Evolutionary conservation across 2,113 vertebrate genomes (phyloP).

Genomic region (Gambusia affinis): DNA sequence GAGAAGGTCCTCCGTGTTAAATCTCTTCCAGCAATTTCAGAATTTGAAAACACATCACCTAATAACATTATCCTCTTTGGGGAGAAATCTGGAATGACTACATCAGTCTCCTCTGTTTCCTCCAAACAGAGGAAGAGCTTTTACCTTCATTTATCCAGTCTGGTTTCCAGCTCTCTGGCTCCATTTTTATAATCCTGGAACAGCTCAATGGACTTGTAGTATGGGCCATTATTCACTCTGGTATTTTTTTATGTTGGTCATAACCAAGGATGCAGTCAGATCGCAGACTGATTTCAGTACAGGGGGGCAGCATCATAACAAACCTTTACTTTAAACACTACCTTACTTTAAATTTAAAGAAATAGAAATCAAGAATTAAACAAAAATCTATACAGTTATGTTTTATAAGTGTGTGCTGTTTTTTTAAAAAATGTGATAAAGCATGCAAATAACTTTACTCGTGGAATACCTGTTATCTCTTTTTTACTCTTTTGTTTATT

Average conservation of each 20-base stretch:
- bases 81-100: conserved; percentile 34
- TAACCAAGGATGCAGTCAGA: conserved; percentile 38
- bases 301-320: conserved; percentile 16
- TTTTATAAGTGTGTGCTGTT: background rate
- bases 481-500: too few relatives aligned
- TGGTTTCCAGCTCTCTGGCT: conserved; percentile 44
- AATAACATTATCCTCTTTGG: conserved; percentile 34
- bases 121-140: conserved; percentile 35
- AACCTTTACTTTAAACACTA: conserved; percentile 5
- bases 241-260: conserved; percentile 55
- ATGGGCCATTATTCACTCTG: conserved; percentile 63
- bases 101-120: conserved; percentile 41
- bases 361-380: background rate
- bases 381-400: background rate
- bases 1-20: conserved; percentile 6
- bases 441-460: too few relatives aligned
- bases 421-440: too few relatives aligned
- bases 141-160: conserved; percentile 30
- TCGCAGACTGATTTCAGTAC: conserved; percentile 36
- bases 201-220: conserved; percentile 49
- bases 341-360: conserved; percentile 1
- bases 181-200: conserved; percentile 50
- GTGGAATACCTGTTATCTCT: too few relatives aligned
- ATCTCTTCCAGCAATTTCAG: conserved; percentile 26
- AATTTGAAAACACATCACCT: conserved; percentile 33